phyloP scores from a whole-genome alignment of 2,113 vertebrate species.

The Labeo catla region DNA sequence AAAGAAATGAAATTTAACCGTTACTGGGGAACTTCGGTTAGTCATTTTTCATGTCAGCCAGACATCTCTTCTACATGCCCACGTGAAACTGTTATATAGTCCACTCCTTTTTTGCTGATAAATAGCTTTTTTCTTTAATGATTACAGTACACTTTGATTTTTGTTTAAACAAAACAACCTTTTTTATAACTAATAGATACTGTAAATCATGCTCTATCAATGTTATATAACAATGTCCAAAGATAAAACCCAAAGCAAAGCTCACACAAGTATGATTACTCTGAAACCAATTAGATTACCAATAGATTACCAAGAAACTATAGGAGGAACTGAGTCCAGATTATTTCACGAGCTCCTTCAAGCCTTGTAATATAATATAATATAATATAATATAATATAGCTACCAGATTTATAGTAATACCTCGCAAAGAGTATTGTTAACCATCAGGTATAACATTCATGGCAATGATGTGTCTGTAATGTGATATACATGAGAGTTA shows the following conservation, averaged over 20 bases:
- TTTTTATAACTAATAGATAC: neutral
- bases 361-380: neutral
- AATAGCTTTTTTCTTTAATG: neutral
- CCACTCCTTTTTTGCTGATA: neutral
- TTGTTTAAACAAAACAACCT: neutral
- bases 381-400: neutral
- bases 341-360: neutral
- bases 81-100: neutral
- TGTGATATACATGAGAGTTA: conserved; percentile 1
- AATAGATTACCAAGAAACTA: neutral
- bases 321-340: neutral
- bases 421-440: neutral
- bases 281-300: no score
- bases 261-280: neutral
- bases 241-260: neutral
- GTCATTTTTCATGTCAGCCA: neutral
- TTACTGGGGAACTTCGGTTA: neutral
- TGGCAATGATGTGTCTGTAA: conserved; percentile 33
- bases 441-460: neutral
- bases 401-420: neutral
- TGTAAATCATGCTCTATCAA: neutral
- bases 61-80: neutral
- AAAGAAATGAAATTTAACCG: neutral
- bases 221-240: neutral
- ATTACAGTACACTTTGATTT: neutral